Conservation (phyloP, 2,113 vertebrate genomes). For the Dipodomys merriami region DNA sequence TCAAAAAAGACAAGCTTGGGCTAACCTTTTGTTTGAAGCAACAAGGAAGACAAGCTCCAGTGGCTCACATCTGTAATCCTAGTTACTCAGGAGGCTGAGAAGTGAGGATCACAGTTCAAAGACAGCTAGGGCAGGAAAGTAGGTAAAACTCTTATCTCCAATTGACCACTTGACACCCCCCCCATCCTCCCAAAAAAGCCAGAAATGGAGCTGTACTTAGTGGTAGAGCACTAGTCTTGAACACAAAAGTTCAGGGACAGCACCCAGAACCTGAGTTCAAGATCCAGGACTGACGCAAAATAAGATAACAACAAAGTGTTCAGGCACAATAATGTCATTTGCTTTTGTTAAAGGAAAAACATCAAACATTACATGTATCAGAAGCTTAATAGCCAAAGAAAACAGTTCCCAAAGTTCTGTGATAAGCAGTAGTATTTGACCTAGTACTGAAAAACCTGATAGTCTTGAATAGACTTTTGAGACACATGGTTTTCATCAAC, state of each 20-base stretch:
- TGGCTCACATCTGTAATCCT: no score
- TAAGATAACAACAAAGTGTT: background rate
- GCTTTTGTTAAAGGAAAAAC: background rate
- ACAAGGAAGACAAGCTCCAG: background rate
- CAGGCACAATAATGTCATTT: background rate
- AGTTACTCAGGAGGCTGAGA: no score
- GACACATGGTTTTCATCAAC: background rate
- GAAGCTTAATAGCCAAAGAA: background rate
- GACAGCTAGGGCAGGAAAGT: no score
- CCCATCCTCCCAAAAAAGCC: no score
- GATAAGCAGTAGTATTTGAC: background rate
- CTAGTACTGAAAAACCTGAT: background rate
- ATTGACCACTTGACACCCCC: no score
- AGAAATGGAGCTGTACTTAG: no score
- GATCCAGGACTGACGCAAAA: no score
- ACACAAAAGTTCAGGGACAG: no score
- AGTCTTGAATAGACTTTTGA: background rate
- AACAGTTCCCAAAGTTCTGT: background rate
- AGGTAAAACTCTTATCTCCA: no score
- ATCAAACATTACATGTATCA: background rate
- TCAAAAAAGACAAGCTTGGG: conserved; percentile 27
- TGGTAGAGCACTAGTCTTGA: no score
- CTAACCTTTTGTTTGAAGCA: background rate
- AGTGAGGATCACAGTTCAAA: no score
- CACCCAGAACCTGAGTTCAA: no score